Evolutionary conservation across 2,797 vertebrate genomes (phyloP).

Genomic region (Emydoidea blandingii): DNA sequence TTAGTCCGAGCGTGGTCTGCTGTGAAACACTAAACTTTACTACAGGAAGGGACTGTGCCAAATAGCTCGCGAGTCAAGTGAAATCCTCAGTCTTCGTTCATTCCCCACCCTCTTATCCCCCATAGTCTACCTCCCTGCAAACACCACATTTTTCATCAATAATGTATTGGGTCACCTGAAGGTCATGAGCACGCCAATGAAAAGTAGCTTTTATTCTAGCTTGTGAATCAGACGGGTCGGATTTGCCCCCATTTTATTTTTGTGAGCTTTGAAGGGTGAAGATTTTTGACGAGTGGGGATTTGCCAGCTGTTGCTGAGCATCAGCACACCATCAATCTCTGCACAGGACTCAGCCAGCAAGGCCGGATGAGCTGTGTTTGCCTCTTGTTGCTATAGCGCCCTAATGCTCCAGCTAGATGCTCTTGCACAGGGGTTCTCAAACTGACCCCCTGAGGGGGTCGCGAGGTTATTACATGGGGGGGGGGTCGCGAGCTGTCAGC

Average conservation of each 20-base stretch:
- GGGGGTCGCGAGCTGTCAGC: too few relatives aligned
- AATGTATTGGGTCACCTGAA: neutral
- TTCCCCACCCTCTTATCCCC: neutral
- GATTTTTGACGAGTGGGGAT: neutral
- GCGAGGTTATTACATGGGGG: too few relatives aligned
- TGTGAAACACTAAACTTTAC: rapidly evolving
- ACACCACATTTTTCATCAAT: neutral
- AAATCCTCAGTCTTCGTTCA: neutral
- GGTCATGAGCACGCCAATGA: neutral
- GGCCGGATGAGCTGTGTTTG: neutral
- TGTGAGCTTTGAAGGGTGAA: conserved; percentile 2
- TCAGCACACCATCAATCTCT: rapidly evolving
- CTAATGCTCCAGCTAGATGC: neutral
- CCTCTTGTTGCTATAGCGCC: rapidly evolving
- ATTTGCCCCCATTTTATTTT: neutral
- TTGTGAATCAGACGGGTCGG: neutral
- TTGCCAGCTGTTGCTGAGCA: neutral
- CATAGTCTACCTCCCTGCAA: neutral
- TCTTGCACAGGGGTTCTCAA: neutral
- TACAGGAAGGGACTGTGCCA: neutral
- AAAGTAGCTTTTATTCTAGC: neutral
- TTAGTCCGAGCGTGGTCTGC: neutral
- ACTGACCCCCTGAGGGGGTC: too few relatives aligned
- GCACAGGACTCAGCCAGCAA: neutral
- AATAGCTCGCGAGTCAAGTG: neutral